phyloP scores from a whole-genome alignment of 2,888 invertebrate genomes.

The Troides helena region DNA sequence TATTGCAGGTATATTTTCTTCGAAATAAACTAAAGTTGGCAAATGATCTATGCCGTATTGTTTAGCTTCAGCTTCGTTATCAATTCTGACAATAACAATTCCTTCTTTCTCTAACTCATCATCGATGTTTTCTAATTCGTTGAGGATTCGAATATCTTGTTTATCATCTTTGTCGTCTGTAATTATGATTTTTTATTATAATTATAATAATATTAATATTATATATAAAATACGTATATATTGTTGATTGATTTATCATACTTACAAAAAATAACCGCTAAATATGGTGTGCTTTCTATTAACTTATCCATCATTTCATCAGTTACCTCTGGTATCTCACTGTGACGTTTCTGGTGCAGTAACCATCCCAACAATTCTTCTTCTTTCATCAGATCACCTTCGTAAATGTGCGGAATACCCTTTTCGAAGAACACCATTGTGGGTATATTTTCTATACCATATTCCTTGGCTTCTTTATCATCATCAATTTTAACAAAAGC shows the following conservation, averaged over 20 bases:
- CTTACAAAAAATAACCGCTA: constrained; percentile 96
- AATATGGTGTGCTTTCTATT: constrained; percentile 87
- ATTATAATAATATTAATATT: not conserved
- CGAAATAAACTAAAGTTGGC: constrained; percentile 92
- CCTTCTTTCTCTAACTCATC: constrained; percentile 94
- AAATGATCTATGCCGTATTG: constrained; percentile 94
- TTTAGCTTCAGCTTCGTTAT: constrained; percentile 93
- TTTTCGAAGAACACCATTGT: constrained; percentile 89
- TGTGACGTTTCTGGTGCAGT: constrained; percentile 92
- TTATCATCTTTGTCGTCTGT: constrained; percentile 94
- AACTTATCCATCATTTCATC: constrained; percentile 96
- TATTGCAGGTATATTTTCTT: constrained; percentile 93
- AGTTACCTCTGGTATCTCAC: constrained; percentile 94
- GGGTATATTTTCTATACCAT: constrained; percentile 91
- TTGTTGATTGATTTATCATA: constrained; percentile 40
- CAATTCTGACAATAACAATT: constrained; percentile 93
- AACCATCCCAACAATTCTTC: constrained; percentile 94
- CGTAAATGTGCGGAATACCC: constrained; percentile 86
- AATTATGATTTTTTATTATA: constrained; percentile 35
- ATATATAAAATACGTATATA: not conserved
- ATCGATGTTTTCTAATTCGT: constrained; percentile 95
- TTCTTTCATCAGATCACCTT: constrained; percentile 94
- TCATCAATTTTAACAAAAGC: constrained; percentile 96
- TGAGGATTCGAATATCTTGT: constrained; percentile 91
- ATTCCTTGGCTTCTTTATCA: constrained; percentile 92